Evolutionary conservation across 2,113 vertebrate species (phyloP), one percentile per base, ranked within the genome.

Genomic region (Phalacrocorax aristotelis): DNA sequence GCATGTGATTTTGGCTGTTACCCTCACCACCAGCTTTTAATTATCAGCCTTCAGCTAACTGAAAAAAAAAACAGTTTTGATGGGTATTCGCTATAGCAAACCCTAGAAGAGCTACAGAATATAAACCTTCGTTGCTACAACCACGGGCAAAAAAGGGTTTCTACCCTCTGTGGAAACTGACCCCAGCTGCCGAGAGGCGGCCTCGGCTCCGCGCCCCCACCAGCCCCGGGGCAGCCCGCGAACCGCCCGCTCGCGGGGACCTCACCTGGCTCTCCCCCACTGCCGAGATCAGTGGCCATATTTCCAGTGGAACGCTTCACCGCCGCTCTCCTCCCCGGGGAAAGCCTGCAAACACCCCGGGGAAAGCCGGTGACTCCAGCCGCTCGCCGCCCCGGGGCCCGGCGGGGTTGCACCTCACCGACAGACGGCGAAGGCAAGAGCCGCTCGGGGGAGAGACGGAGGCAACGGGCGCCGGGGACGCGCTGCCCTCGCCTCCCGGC

Each of bases 1-100:
- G 4, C 8, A 1, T 0, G 13, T 6, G 15, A 0, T 32, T 77
- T 48, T 10, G 8, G 17, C 44, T 23, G 18, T 7, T 8, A 13
- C 2, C 34, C 15, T 42, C 15, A 20, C 4, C 6, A 69, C 13
- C 29, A 55, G 25, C 48, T 71, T 64, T 42, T 15, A 62, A 34
- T 61, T 46, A 7, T 9, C 6, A 52, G 2, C 1, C 54, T 17
- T 71, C 9, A 27, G 6, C 51, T 23, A 34, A 30, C 10, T 5
- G 38, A 38, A 38, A 8, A 21, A 21, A 51, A 46, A 44, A 34
- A 2, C 1, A 10, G 11, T 3, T 52, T 11, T 23, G 29, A 7
- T 2, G 49, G 46, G 44, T 21, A 7, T 20, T 57, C 32, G 2
- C 54, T 2, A 16, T 0, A 49, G 20, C 29, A 17, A 77, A 49